Conservation (phyloP, 2,113 vertebrate species). For the Pan troglodytes region DNA sequence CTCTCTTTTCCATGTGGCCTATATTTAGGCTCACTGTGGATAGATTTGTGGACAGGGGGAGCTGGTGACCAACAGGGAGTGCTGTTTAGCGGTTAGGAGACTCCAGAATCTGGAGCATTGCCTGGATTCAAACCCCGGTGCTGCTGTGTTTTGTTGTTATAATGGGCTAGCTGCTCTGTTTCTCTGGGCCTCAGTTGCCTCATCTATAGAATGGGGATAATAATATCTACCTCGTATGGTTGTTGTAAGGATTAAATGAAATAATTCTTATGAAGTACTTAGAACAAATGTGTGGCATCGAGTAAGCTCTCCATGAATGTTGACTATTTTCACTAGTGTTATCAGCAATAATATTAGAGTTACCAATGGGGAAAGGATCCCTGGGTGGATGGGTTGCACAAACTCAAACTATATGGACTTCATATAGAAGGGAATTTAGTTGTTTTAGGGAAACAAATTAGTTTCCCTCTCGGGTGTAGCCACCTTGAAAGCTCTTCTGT, state of each 20-base stretch:
- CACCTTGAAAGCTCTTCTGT: not conserved
- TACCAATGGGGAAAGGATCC: not conserved
- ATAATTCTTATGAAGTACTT: not conserved
- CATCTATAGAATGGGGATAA: not conserved
- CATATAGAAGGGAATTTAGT: not conserved
- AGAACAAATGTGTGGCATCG: not conserved
- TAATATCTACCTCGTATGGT: not conserved
- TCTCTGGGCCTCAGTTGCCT: slow-evolving; percentile 19
- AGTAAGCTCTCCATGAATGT: not conserved
- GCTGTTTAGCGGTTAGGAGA: not conserved
- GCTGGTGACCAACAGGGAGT: not conserved
- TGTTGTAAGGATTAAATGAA: not conserved
- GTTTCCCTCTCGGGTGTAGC: not conserved
- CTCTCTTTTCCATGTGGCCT: not conserved
- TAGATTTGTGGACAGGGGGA: not conserved
- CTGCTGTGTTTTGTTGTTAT: not conserved
- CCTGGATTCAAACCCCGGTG: not conserved
- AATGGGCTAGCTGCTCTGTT: not conserved
- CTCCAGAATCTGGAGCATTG: not conserved
- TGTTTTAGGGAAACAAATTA: not conserved
- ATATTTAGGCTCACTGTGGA: not conserved
- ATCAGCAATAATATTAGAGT: not conserved
- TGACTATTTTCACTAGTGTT: not conserved
- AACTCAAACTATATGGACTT: not conserved
- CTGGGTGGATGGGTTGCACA: not conserved